Evolutionary conservation across 2,888 invertebrate species (phyloP), one percentile per base, ranked within the genome.

Genomic region (Drosophila pullipes): DNA sequence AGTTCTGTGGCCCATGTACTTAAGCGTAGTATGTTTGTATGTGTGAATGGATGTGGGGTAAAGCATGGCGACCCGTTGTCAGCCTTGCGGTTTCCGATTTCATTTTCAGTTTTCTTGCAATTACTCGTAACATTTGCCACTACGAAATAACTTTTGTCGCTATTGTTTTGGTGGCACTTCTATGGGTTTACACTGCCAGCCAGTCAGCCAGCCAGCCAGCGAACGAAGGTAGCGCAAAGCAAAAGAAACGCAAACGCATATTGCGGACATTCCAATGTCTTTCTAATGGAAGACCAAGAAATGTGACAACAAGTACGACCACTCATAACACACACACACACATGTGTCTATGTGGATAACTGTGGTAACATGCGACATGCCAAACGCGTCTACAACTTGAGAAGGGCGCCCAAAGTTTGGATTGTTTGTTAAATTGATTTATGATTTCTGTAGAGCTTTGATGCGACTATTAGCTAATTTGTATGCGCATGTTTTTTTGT

Each of bases 261-360:
- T 30, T 50, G 54, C 69, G 63, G 49, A 47, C 84, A 73, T 80
- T 72, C 79, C 86, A 85, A 90, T 88, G 86, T 85, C 86, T 88
- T 90, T 85, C 84, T 89, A 85, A 89, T 89, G 88, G 74, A 88
- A 88, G 84, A 89, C 88, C 83, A 89, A 89, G 84, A 85, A 88
- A 85, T 88, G 78, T 76, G 60, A 65, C 64, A 74, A 78, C 67
- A 81, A 74, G 52, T 63, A 78, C 68, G 37, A 47, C 31, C 35
- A 57, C 16, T 6, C n/a, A n/a, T 35, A 49, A 50, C 35, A 31
- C 33, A 22, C 39, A 13, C n/a, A n/a, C 5, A 13, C 3, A 5
- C 1, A 30, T 41, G 54, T 47, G 37, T 16, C 22, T 22, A 35
- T 33, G 69, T 50, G 57, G 18, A 33, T 22, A 37, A 31, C 44